Conservation (phyloP, 2,113 vertebrate genomes). For the Corythoichthys haematopterus region DNA sequence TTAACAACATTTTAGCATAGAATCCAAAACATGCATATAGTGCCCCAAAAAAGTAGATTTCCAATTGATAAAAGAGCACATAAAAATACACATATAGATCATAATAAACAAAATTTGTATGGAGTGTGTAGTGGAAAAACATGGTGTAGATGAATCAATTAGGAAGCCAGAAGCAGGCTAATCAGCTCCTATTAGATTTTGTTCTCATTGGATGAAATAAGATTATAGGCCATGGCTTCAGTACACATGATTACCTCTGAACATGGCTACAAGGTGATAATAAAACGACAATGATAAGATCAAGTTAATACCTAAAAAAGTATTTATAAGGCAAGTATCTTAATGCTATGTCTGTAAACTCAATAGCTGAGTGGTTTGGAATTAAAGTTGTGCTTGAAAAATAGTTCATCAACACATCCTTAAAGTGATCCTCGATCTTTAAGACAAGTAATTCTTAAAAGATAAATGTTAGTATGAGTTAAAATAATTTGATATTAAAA, state of each 20-base stretch:
- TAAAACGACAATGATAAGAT: not conserved
- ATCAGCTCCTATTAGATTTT: slow-evolving; percentile 61
- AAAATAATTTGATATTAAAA: no score
- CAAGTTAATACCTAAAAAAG: not conserved
- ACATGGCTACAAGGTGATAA: slow-evolving; percentile 14
- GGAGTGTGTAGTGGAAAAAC: slow-evolving; percentile 4
- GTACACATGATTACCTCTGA: slow-evolving; percentile 27
- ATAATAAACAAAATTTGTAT: not conserved
- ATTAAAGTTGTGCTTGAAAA: no score
- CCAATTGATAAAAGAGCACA: no score
- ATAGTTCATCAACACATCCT: no score
- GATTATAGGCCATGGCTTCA: slow-evolving; percentile 51
- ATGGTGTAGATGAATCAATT: slow-evolving; percentile 38
- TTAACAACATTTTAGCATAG: not conserved
- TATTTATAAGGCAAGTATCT: not conserved
- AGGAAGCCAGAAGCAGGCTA: slow-evolving; percentile 45
- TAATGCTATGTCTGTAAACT: not conserved
- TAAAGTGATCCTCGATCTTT: no score
- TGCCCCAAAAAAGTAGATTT: no score
- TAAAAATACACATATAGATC: no score
- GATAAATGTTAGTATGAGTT: no score
- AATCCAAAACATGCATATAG: no score
- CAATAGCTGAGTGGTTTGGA: not conserved
- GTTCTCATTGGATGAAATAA: slow-evolving; percentile 55
- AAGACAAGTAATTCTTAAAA: no score